Evolutionary conservation across 1,140 invertebrate species (phyloP).

Genomic region (Acromyrmex echinatior): DNA sequence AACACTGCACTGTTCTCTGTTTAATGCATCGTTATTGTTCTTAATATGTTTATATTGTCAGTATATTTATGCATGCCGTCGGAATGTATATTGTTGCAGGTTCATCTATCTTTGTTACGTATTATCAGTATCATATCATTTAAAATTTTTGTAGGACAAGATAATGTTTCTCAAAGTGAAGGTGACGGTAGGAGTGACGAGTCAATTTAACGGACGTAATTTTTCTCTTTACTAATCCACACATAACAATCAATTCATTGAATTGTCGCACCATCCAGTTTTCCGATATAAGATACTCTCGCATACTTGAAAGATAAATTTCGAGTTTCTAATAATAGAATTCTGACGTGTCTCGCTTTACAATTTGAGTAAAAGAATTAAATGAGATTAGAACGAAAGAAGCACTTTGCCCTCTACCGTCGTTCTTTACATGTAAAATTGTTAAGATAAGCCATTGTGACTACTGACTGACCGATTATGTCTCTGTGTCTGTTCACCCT

Average conservation of each 20-base stretch:
- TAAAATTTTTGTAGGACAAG: constrained; percentile 23
- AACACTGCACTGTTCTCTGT: neutral
- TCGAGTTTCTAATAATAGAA: neutral
- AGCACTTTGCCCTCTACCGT: constrained; percentile 49
- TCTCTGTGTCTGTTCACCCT: constrained; percentile 84
- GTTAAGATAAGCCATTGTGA: constrained; percentile 38
- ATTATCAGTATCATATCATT: constrained; percentile 29
- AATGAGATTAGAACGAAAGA: neutral
- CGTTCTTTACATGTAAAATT: constrained; percentile 40
- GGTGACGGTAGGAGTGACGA: constrained; percentile 53
- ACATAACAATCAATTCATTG: constrained; percentile 24
- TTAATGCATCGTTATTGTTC: constrained; percentile 16
- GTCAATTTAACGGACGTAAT: neutral
- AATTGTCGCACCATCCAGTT: neutral
- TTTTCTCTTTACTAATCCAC: neutral
- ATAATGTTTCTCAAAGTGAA: constrained; percentile 42
- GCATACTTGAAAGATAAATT: neutral
- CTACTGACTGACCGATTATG: constrained; percentile 79
- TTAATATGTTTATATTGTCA: constrained; percentile 20
- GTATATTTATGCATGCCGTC: constrained; percentile 54
- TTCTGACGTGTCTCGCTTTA: neutral
- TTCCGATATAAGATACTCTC: neutral
- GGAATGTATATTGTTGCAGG: constrained; percentile 38
- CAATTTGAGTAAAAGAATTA: neutral
- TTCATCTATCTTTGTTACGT: constrained; percentile 31